Evolutionary conservation across 2,797 vertebrate species (phyloP), one percentile per base, ranked within the genome.

Genomic region (Alca torda): DNA sequence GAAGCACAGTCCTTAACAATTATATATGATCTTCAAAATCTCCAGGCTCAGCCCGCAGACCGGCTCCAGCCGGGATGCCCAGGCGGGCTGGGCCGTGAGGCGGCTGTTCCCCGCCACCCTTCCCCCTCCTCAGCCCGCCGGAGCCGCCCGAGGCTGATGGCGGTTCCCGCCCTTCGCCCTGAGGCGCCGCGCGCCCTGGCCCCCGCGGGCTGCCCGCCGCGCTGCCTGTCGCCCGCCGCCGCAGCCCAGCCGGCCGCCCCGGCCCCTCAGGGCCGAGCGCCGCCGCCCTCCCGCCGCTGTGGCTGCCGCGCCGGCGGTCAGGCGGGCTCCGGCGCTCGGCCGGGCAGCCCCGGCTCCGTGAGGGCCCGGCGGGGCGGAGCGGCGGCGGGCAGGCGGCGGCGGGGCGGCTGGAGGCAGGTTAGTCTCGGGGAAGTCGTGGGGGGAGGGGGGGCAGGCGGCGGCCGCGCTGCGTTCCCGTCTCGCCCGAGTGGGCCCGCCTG

Each of bases 241-340:
- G 21, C 4, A 5, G 9, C 5, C 59, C n/a, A 8, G 5, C 4
- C 0, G 26, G 23, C 6, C 6, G 1, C 13, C 4, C 7, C 16
- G 3, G 2, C 1, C 1, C 10, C 4, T 3, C 18, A 21, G 18
- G 5, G 33, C 30, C 25, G 25, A 48, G 35, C 19, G 5, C 11
- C 3, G 21, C 83, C 9, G 16, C 31, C 4, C 12, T 11, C n/a
- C 17, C 25, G 31, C 10, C 9, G 15, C 51, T 28, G 11, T 39
- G 18, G 50, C 41, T 28, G n/a, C 61, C 17, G 41, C 5, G 33
- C 10, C 24, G 30, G 31, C 5, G 19, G 51, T 30, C 21, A 11
- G 57, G 19, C 17, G 4, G 13, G 2, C 7, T 26, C 56, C 50
- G 79, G 78, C 73, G 46, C 23, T 48, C 2, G 3, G 7, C 0